A percentile compares a stretch with the other conserved stretches of the same genome.
These are phyloP conservation scores for Timema cristinae DNA, from an alignment of 2,888 invertebrate genomes.

Conservation along the genomic window DNA sequence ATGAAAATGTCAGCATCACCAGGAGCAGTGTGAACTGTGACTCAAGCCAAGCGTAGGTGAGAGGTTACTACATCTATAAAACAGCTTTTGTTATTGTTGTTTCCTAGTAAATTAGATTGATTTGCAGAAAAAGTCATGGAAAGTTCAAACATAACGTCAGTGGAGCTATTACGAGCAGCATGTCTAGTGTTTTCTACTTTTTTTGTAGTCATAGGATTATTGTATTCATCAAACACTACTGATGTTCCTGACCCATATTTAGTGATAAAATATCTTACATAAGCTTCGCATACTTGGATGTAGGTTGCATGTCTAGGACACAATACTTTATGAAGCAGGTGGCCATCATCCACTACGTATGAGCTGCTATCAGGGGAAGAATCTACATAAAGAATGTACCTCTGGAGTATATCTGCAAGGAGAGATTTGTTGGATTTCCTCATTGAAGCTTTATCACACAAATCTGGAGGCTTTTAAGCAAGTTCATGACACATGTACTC, in stretches of 20 bases:
- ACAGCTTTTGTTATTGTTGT: constrained; percentile 12
- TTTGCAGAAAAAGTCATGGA: background rate
- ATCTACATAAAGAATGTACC: constrained; percentile 4
- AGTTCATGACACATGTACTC: background rate
- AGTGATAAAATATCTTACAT: no score
- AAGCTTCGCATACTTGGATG: no score
- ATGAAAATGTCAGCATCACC: constrained; percentile 31
- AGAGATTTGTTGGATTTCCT: constrained; percentile 9
- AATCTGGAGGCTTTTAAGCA: background rate
- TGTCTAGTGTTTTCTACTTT: background rate
- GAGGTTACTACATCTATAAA: background rate
- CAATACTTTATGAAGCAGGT: constrained; percentile 7
- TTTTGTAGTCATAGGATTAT: no score
- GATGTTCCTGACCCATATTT: no score
- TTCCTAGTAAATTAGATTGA: background rate
- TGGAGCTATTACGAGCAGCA: background rate
- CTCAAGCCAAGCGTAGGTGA: background rate
- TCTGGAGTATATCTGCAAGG: constrained; percentile 8
- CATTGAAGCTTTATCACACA: background rate
- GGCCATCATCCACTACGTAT: constrained; percentile 7
- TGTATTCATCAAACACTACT: no score
- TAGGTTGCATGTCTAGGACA: background rate
- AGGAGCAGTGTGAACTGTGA: constrained; percentile 21
- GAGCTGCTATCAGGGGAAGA: constrained; percentile 5
- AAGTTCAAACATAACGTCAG: constrained; percentile 1